Evolutionary conservation across 2,113 vertebrate species (phyloP).

Genomic region (Brevimyrus niger): DNA sequence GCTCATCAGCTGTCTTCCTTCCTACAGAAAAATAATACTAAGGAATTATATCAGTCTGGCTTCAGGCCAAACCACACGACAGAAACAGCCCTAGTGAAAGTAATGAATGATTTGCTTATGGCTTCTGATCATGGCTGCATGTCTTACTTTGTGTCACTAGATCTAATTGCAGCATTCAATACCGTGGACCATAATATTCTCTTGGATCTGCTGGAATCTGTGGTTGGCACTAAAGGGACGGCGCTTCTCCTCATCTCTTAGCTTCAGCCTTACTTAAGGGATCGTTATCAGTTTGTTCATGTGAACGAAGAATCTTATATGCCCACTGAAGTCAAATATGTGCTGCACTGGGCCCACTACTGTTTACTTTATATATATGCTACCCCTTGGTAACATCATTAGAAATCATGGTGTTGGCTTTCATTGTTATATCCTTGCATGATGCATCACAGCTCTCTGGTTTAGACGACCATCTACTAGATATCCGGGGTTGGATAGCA

Average conservation of each 20-base stretch:
- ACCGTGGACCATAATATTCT: background rate
- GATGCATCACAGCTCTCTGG: background rate
- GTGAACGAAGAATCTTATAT: background rate
- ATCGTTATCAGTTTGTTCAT: background rate
- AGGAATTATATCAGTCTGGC: background rate
- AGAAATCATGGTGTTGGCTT: too few relatives aligned
- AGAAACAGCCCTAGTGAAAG: background rate
- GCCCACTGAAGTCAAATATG: background rate
- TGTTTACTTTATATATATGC: too few relatives aligned
- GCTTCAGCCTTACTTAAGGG: background rate
- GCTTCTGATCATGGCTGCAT: background rate
- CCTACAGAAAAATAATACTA: background rate
- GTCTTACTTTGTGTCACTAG: background rate
- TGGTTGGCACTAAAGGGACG: background rate
- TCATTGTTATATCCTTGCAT: background rate
- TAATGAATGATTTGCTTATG: background rate
- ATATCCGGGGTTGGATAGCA: background rate
- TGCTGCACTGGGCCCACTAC: background rate
- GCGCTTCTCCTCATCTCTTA: background rate
- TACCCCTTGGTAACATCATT: too few relatives aligned
- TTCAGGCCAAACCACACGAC: background rate
- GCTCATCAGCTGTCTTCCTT: background rate
- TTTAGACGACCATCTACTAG: background rate
- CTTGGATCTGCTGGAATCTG: background rate
- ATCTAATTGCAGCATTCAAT: background rate